Base-by-base conservation (phyloP, 1,140 invertebrate genomes). In the Asobara japonica region DNA sequence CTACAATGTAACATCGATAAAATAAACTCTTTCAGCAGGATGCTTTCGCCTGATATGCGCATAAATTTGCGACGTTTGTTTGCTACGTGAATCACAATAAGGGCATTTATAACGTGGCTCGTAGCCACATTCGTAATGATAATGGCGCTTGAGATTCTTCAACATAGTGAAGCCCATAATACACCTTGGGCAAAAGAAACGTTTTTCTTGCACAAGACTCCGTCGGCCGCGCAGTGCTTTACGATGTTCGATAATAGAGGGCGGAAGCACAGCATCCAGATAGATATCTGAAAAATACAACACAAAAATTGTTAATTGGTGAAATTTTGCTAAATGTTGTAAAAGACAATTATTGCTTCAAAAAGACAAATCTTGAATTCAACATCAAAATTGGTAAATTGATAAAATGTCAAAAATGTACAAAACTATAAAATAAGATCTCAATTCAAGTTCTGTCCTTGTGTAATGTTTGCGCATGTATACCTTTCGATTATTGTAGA, bases 111-210 rank as follows among this genome's bases (percentile, higher is more conserved):
- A 88, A 70, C 79, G 84, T 16, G 84, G 85, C 56, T 83, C 76
- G 77, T 83, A 83, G 41, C 86, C 86, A 76, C 87, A 88, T 65
- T 86, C 84, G 77, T 86, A 87, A 60, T 83, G 80, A 60, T 85
- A 78, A 66, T 87, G 87, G 66, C 85, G 82, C 30, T 80, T 79
- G 70, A 82, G 65, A 51, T 83, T 85, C 41, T 84, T 82, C 20
- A 78, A 80, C 13, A 84, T 76, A 7, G 79, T 80, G 77, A 89
- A 88, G 33, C 70, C 65, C 5, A 85, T 79, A 38, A 75, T 77
- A 74, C 89, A 88, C 65, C 82, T 83, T 10, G 82, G 80, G 74
- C 83, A 85, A 16, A 31, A 18, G 10, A 78, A 78, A 0, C 72
- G 76, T 70, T 73, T 76, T 13, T 29, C 41, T 8, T 56, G 51